Evolutionary conservation across 2,797 vertebrate species (phyloP).

Genomic region (Champsocephalus esox): DNA sequence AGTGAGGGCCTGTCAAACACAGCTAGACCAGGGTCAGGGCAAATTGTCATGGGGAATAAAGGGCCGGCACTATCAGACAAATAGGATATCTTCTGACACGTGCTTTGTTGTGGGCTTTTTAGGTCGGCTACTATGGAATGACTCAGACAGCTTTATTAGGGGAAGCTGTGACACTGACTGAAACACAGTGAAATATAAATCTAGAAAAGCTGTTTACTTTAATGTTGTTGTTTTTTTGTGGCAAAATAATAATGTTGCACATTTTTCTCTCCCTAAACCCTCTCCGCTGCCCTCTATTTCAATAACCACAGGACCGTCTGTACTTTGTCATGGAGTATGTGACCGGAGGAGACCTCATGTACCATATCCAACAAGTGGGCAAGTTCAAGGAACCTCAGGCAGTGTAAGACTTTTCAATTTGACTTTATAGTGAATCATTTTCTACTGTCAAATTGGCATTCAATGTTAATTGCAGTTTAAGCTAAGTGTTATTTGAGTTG

Average conservation of each 20-base stretch:
- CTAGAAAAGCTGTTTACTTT: not conserved
- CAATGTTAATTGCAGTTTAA: not conserved
- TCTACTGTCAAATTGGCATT: not conserved
- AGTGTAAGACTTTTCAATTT: constrained; percentile 87
- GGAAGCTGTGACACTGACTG: constrained; percentile 20
- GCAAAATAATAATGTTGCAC: constrained; percentile 1
- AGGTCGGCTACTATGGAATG: constrained; percentile 52
- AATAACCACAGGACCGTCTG: constrained; percentile 89
- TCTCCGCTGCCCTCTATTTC: constrained; percentile 20
- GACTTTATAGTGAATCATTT: not conserved
- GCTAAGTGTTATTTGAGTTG: not conserved
- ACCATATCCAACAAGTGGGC: constrained; percentile 89
- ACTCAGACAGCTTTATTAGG: constrained; percentile 47
- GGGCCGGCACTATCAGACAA: constrained; percentile 38
- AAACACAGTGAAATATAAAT: not conserved
- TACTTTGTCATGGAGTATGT: constrained; percentile 99
- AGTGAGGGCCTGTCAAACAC: constrained; percentile 31
- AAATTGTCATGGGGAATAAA: constrained; percentile 52
- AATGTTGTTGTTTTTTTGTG: not conserved
- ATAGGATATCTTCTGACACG: constrained; percentile 64
- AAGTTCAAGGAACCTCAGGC: constrained; percentile 98
- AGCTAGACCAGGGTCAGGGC: constrained; percentile 34
- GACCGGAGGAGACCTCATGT: constrained; percentile 98
- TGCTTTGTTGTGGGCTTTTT: constrained; percentile 59
- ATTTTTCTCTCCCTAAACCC: not conserved